phyloP scores from a whole-genome alignment of 2,113 vertebrate genomes.

The Xiphorhynchus elegans region DNA sequence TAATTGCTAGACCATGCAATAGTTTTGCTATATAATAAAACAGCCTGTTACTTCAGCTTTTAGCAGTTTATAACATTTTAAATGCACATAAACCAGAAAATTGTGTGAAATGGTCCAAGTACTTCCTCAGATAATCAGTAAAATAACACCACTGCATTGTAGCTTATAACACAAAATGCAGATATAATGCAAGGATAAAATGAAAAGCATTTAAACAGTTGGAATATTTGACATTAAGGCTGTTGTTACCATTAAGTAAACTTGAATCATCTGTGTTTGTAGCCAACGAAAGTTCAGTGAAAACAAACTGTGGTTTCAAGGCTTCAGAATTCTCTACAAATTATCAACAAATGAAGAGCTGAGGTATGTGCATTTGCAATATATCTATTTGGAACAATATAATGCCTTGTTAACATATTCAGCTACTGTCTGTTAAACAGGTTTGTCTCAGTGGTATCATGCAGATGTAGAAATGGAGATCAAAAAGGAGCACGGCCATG shows the following conservation, averaged over 20 bases:
- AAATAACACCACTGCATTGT: background rate
- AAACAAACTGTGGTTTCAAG: background rate
- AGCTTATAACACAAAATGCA: background rate
- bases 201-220: background rate
- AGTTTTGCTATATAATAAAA: background rate
- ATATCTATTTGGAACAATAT: background rate
- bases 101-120: background rate
- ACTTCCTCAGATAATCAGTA: slow-evolving; percentile 13
- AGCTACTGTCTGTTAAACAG: background rate
- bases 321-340: background rate
- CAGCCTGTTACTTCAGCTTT: background rate
- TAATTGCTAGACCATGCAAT: background rate
- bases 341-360: background rate
- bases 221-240: slow-evolving; percentile 12
- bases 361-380: background rate
- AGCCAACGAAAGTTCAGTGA: background rate
- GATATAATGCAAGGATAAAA: background rate
- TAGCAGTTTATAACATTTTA: background rate
- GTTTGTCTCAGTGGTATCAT: background rate
- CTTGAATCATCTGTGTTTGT: background rate
- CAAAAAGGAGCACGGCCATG: background rate
- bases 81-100: background rate
- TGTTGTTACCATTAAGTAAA: background rate
- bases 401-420: background rate
- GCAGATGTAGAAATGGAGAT: background rate